A percentile compares a stretch with the other conserved stretches of the same genome.
These are phyloP conservation scores for Pandion haliaetus DNA, from an alignment of 2,113 vertebrate species.

Conservation along the genomic window DNA sequence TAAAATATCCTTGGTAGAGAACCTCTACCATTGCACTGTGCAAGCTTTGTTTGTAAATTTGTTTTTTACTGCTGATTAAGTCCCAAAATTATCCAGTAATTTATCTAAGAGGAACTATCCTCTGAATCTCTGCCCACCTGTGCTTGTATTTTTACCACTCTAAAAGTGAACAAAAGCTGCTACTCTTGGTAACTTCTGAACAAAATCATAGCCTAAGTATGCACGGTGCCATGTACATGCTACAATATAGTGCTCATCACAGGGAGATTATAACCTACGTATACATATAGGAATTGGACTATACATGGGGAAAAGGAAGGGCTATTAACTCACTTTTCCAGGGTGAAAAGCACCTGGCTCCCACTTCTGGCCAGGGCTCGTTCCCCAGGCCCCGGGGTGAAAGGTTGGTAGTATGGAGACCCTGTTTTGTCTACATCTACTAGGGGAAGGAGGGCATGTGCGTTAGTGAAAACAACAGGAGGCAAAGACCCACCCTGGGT, in stretches of 20 bases:
- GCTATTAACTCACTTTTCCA: neutral
- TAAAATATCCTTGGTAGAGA: neutral
- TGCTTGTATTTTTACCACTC: neutral
- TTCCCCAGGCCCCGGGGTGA: neutral
- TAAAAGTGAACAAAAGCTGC: neutral
- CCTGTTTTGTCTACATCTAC: neutral
- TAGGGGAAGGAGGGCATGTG: neutral
- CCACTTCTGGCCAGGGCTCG: neutral
- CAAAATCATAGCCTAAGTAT: neutral
- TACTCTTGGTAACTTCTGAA: neutral
- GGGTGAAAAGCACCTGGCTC: no score
- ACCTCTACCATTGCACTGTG: neutral
- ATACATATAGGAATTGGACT: neutral
- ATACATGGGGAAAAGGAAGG: neutral
- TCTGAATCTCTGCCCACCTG: neutral
- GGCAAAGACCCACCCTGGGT: neutral
- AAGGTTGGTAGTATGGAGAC: neutral
- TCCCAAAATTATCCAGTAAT: neutral
- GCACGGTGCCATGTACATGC: neutral
- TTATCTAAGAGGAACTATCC: neutral
- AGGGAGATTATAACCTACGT: neutral
- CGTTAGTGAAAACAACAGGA: neutral
- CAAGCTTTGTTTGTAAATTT: neutral
- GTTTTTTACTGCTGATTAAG: neutral
- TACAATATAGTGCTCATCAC: neutral